These are phyloP conservation scores for Troilus luridus DNA, from an alignment of 2,888 invertebrate species.

Conservation along the genomic window DNA sequence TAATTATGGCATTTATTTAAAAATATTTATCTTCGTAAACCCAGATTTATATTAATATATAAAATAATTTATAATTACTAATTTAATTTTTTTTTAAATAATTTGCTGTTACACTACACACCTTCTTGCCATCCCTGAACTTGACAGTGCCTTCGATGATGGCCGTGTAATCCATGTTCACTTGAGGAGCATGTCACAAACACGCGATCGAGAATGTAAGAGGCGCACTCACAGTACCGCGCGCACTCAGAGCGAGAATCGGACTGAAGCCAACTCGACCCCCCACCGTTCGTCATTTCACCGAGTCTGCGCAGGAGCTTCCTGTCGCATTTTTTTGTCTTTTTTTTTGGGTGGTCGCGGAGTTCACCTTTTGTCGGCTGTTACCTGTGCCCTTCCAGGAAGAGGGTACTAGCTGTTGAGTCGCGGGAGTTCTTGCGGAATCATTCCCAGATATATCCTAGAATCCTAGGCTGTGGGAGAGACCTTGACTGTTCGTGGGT, in stretches of 20 bases:
- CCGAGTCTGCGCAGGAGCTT: not conserved
- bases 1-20: too few relatives aligned
- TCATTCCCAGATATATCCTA: not conserved
- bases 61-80: not conserved
- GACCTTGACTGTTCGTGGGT: not conserved
- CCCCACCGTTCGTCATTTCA: constrained; percentile 27
- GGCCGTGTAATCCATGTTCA: constrained; percentile 81
- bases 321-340: not conserved
- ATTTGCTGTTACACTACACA: constrained; percentile 68
- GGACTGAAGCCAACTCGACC: not conserved
- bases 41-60: not conserved
- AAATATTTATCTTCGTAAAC: not conserved
- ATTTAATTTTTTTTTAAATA: not conserved
- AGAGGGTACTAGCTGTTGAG: not conserved
- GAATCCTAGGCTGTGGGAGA: not conserved
- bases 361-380: constrained; percentile 17
- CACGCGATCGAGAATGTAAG: constrained; percentile 20
- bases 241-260: not conserved
- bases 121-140: constrained; percentile 92
- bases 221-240: constrained; percentile 1
- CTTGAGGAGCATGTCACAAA: constrained; percentile 58
- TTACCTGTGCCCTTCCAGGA: constrained; percentile 1
- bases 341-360: not conserved
- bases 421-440: not conserved
- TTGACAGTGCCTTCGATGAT: constrained; percentile 92